Base-by-base conservation (phyloP, 2,888 invertebrate genomes). In the Volucella bombylans region DNA sequence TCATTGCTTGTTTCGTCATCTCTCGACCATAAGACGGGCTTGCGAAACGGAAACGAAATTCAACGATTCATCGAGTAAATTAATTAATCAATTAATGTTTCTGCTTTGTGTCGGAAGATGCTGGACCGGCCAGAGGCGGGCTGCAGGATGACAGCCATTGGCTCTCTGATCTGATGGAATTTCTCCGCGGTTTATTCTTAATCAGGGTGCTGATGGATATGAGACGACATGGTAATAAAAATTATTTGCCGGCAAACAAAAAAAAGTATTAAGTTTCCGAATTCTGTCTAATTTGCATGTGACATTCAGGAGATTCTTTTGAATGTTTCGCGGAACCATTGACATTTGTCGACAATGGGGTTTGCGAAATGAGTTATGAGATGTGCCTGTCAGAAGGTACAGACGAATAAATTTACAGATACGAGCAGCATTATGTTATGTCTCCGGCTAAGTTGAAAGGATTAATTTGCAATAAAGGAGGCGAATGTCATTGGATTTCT, bases 31-130 rank as follows among this genome's bases (percentile, higher is more conserved):
- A 82, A 11, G 68, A 74, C 69, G 31, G 6, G 31, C 31, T 31
- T 6, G 31, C 31, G 54, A 8, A 69, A 69, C 69, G 83, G 65
- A 76, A 76, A 80, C 57, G 62, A 85, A 80, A 83, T 80, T 76
- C 76, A 83, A 80, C 67, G 80, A 76, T 85, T 80, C 76, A 76
- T 18, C 69, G 62, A 80, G 61, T 80, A 61, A 80, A 80, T 80
- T 76, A 85, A 85, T 85, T 85, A 85, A 85, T 85, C 83, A 85
- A 76, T 80, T 85, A 80, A 62, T 69, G 45, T 49, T 64, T 65
- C 57, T n/a, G 43, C 73, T 65, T 73, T 65, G 73, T 73, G 50
- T 43, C 14, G 52, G 11, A 18, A 0, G 8, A 49, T 31, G 6
- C 31, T 31, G 4, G 31, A 4, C 6, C 31, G 6, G 0, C 6